These are phyloP conservation scores for Meloe dianella DNA, from an alignment of 2,888 invertebrate species.

Conservation along the genomic window DNA sequence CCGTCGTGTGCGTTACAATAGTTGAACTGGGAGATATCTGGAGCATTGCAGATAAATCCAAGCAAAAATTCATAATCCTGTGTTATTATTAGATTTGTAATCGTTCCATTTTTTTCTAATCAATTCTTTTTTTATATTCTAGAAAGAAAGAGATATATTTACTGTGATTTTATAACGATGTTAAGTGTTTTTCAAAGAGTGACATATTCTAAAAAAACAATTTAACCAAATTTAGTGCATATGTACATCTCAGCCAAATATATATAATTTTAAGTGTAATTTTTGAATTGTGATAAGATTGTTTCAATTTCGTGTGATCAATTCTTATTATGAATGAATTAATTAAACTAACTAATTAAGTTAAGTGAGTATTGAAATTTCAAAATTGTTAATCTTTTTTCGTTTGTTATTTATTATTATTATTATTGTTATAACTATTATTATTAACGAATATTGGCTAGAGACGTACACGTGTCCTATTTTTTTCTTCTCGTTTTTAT, in stretches of 20 bases:
- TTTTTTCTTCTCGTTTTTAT: neutral
- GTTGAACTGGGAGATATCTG: constrained; percentile 58
- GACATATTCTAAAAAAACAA: constrained; percentile 53
- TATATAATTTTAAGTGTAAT: constrained; percentile 25
- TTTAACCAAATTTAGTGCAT: constrained; percentile 30
- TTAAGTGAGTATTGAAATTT: neutral
- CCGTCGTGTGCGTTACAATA: constrained; percentile 48
- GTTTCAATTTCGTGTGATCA: constrained; percentile 3
- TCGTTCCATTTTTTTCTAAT: constrained; percentile 45
- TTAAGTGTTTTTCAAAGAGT: constrained; percentile 49
- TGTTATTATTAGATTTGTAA: constrained; percentile 50
- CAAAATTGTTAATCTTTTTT: neutral
- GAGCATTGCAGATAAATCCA: constrained; percentile 46
- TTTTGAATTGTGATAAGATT: constrained; percentile 14
- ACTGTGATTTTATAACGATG: constrained; percentile 57
- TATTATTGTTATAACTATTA: constrained; percentile 11
- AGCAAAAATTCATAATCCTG: constrained; percentile 43
- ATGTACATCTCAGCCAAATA: constrained; percentile 13
- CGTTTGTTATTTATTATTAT: constrained; percentile 9
- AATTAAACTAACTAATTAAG: neutral
- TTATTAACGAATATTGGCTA: constrained; percentile 12
- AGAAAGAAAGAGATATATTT: constrained; percentile 45
- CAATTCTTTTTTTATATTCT: neutral
- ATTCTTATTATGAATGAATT: neutral
- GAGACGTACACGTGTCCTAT: constrained; percentile 9